Percentiles rank a stretch among this genome's conserved stretches.
Evolutionary conservation across 2,888 invertebrate species (phyloP).

Genomic region (Pteria penguin): DNA sequence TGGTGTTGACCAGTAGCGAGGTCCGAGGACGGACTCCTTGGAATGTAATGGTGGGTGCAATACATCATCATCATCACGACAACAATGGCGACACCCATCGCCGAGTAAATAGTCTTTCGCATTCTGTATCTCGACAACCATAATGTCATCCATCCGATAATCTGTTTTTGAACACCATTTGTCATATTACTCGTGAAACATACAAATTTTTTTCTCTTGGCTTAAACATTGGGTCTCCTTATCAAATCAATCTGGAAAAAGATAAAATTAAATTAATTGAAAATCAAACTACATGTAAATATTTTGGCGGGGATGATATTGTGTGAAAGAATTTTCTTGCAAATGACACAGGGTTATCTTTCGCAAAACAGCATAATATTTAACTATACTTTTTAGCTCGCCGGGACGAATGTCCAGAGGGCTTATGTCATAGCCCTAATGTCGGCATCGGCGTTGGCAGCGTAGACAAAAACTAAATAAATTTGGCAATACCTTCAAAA

Average conservation of each 20-base stretch:
- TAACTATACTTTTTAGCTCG: no score
- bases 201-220: neutral
- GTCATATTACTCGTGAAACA: conserved; percentile 1
- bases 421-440: no score
- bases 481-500: no score
- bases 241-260: neutral
- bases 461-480: no score
- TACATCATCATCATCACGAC: neutral
- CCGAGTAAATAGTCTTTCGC: neutral
- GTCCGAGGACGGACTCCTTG: neutral
- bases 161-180: neutral
- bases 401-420: no score
- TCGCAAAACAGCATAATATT: no score
- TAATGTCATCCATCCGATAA: neutral
- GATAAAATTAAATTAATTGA: neutral
- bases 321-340: no score
- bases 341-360: no score
- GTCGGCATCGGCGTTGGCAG: no score
- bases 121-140: conserved; percentile 2
- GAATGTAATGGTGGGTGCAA: neutral
- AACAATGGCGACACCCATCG: neutral
- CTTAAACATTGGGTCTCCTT: neutral
- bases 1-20: neutral
- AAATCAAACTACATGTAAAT: no score
- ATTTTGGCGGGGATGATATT: no score